A percentile compares a stretch with the other conserved stretches of the same genome.
Conservation (phyloP, 2,888 invertebrate species). For the Scrobipalpa atriplicella region DNA sequence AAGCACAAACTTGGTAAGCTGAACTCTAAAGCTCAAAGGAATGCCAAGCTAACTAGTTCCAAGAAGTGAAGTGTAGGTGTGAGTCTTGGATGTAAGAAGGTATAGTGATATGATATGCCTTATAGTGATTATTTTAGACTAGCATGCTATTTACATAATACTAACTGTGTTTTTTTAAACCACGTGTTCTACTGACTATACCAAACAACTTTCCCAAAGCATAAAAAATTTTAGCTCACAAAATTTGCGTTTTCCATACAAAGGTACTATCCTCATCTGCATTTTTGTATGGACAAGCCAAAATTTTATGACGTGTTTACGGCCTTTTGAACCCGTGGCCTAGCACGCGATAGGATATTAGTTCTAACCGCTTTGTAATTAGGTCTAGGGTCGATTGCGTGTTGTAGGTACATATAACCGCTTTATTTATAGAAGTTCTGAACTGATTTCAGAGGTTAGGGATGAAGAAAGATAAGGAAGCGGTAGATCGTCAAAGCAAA, state of each 20-base stretch:
- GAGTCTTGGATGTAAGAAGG: neutral
- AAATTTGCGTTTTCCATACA: too few relatives aligned
- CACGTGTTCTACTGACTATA: too few relatives aligned
- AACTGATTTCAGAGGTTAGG: too few relatives aligned
- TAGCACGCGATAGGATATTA: neutral
- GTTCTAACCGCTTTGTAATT: neutral
- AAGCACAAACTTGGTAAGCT: neutral
- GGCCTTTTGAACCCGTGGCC: neutral
- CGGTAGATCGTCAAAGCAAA: too few relatives aligned
- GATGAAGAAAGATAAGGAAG: too few relatives aligned
- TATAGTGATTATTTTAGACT: too few relatives aligned
- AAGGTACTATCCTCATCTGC: too few relatives aligned
- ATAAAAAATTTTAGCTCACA: too few relatives aligned
- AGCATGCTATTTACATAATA: neutral
- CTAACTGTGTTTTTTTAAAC: too few relatives aligned
- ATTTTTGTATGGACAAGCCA: too few relatives aligned
- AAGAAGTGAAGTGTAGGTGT: conserved; percentile 9
- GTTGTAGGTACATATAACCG: neutral
- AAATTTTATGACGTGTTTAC: too few relatives aligned
- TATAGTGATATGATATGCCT: neutral
- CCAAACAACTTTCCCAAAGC: too few relatives aligned
- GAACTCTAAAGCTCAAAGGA: neutral
- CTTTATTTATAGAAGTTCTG: neutral
- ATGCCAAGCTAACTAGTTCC: neutral
- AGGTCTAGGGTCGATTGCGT: conserved; percentile 4